These are phyloP conservation scores for Eilema caniola DNA, from an alignment of 2,888 invertebrate species.

Conservation along the genomic window DNA sequence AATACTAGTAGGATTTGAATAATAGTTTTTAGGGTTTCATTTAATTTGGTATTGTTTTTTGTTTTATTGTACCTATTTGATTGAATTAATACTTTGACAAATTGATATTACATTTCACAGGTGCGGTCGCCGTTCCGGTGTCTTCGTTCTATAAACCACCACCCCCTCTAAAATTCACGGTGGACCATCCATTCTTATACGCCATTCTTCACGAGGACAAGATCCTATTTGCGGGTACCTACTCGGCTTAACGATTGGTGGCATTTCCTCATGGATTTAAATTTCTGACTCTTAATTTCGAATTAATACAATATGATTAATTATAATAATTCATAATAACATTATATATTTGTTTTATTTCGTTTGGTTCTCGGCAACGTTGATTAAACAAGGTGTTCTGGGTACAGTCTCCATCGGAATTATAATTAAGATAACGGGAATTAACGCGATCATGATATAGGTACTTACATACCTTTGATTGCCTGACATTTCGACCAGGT, in stretches of 20 bases:
- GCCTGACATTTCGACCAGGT: too few species aligned
- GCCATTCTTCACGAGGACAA: constrained; percentile 57
- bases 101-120: constrained; percentile 28
- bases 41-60: not conserved
- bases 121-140: constrained; percentile 14
- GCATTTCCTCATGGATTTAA: not conserved
- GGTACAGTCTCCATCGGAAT: too few species aligned
- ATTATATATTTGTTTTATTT: constrained; percentile 4
- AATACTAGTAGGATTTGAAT: too few species aligned
- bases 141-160: constrained; percentile 33
- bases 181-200: constrained; percentile 61
- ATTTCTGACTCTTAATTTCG: not conserved
- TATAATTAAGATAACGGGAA: too few species aligned
- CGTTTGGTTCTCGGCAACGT: too few species aligned
- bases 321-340: not conserved
- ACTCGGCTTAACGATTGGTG: constrained; percentile 40
- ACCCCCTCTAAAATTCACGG: constrained; percentile 50
- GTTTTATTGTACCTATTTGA: too few species aligned
- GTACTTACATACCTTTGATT: too few species aligned
- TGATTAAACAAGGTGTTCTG: too few species aligned
- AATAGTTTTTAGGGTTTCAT: too few species aligned
- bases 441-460: too few species aligned
- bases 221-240: constrained; percentile 59
- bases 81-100: not conserved
- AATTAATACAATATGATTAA: not conserved